Conservation (phyloP, 1,140 invertebrate species). For the Heliconius eleuchia region DNA sequence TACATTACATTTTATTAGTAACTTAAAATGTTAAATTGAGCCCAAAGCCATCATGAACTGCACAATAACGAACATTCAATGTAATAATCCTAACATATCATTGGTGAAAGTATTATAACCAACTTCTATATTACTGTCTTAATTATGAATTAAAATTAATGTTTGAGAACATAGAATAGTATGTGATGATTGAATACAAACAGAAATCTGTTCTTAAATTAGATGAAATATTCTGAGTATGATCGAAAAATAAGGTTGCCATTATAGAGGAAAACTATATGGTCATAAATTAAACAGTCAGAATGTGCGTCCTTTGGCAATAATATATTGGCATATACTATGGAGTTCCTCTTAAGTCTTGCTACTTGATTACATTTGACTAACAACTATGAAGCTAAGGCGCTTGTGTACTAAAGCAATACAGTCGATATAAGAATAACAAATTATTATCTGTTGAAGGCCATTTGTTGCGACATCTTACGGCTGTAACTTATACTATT, state of each 20-base stretch:
- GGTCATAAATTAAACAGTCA: background rate
- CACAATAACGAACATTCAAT: background rate
- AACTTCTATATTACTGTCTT: background rate
- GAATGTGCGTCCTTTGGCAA: constrained; percentile 31
- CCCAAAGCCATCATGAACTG: constrained; percentile 2
- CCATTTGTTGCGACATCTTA: constrained; percentile 17
- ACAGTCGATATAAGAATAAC: background rate
- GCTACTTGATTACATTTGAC: background rate
- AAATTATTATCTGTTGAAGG: constrained; percentile 22
- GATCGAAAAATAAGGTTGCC: background rate
- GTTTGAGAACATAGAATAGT: background rate
- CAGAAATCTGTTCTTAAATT: background rate
- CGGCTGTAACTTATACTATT: background rate
- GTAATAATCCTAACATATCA: background rate
- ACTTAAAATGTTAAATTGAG: constrained; percentile 16
- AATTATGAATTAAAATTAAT: too few relatives aligned
- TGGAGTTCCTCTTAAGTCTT: background rate
- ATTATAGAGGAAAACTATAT: background rate
- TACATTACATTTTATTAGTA: background rate
- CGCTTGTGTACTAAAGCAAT: background rate
- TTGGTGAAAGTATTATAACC: background rate
- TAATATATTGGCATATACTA: constrained; percentile 28
- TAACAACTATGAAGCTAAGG: constrained; percentile 7
- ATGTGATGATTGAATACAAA: background rate
- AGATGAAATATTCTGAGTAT: too few relatives aligned